Conservation (phyloP, 2,888 invertebrate species). For the Hirudinaria manillensis region DNA sequence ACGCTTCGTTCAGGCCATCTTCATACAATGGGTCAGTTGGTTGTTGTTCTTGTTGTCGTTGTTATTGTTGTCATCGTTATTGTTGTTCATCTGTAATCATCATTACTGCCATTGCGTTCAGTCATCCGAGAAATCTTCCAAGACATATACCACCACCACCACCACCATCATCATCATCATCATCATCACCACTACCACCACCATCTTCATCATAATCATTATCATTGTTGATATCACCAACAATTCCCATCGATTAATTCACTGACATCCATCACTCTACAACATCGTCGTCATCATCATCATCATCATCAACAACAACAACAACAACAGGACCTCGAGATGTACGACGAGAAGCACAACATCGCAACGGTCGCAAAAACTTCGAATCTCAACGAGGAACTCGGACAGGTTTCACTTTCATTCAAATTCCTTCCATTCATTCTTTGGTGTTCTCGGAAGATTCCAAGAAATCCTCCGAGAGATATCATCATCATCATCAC, state of each 20-base stretch:
- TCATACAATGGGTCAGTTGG: slow-evolving; percentile 57
- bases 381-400: slow-evolving; percentile 93
- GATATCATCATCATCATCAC: slow-evolving; percentile 15
- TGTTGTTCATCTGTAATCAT: slow-evolving; percentile 5
- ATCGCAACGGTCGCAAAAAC: slow-evolving; percentile 94
- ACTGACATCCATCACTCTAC: no score
- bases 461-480: neutral
- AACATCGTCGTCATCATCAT: neutral
- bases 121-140: neutral
- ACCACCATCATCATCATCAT: slow-evolving; percentile 29
- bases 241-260: no score
- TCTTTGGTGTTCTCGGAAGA: neutral
- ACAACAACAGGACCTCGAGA: slow-evolving; percentile 73
- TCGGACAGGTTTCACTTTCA: slow-evolving; percentile 71
- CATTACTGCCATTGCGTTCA: neutral
- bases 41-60: neutral
- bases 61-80: neutral
- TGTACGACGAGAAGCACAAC: slow-evolving; percentile 86
- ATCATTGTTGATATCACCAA: no score
- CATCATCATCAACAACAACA: neutral
- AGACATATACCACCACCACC: no score
- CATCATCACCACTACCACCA: slow-evolving; percentile 24
- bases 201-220: slow-evolving; percentile 9
- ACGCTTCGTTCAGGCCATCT: slow-evolving; percentile 76
- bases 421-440: neutral